phyloP scores from a whole-genome alignment of 2,113 vertebrate species.

The Ophthalmolycus amberensis region DNA sequence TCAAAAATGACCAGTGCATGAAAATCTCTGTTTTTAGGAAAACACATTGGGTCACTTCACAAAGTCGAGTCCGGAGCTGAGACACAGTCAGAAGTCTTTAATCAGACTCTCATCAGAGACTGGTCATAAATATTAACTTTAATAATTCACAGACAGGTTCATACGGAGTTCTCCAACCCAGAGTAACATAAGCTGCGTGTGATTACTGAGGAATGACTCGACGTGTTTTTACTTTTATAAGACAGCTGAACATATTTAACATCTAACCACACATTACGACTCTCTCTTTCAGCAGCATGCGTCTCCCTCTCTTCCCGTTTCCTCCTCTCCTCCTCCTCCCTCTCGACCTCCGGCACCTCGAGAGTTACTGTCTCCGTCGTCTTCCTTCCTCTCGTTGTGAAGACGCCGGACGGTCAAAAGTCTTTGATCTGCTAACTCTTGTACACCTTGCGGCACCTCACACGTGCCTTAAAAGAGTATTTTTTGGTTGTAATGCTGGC shows the following conservation, averaged over 20 bases:
- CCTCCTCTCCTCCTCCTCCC: not conserved
- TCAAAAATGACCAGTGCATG: too few relatives aligned
- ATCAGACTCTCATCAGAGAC: constrained; percentile 54
- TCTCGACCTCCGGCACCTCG: not conserved
- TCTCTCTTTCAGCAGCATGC: not conserved
- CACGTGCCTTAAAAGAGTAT: too few relatives aligned
- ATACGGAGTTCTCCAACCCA: constrained; percentile 56
- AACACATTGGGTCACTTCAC: not conserved
- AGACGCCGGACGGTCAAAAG: not conserved
- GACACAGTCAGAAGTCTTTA: constrained; percentile 37
- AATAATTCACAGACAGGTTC: constrained; percentile 69
- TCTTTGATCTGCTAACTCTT: not conserved
- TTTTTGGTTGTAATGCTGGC: not conserved
- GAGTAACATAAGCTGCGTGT: constrained; percentile 14
- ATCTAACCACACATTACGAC: constrained; percentile 5
- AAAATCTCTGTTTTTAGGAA: too few relatives aligned
- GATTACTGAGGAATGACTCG: constrained; percentile 24
- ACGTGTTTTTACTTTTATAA: constrained; percentile 27
- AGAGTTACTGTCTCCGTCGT: not conserved
- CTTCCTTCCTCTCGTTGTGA: not conserved
- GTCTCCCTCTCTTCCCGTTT: not conserved
- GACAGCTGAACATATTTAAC: constrained; percentile 35
- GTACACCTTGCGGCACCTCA: not conserved
- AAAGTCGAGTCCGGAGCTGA: not conserved
- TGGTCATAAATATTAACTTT: constrained; percentile 56